Evolutionary conservation across 1,140 invertebrate species (phyloP).

Genomic region (Matsumurasca onukii): DNA sequence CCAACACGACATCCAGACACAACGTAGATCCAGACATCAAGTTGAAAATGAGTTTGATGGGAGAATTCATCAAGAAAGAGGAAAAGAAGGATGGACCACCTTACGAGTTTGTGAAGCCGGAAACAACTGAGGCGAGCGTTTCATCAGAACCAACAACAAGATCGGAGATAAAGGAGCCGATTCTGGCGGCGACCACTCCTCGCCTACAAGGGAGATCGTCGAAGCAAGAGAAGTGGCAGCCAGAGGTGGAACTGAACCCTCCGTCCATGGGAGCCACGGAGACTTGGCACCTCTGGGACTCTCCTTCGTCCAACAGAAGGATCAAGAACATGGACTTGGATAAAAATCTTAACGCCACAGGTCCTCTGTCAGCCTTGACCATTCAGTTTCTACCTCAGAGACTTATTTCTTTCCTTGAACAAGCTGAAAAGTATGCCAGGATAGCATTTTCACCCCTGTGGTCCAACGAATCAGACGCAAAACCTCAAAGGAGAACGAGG

Average conservation of each 20-base stretch:
- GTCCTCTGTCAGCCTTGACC: conserved; percentile 47
- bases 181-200: conserved; percentile 22
- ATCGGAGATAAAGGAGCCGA: conserved; percentile 36
- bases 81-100: conserved; percentile 21
- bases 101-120: conserved; percentile 28
- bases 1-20: conserved; percentile 17
- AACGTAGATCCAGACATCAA: conserved; percentile 16
- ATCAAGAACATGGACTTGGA: conserved; percentile 31
- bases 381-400: conserved; percentile 77
- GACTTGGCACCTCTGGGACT: conserved; percentile 40
- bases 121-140: neutral
- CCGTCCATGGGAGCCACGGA: conserved; percentile 38
- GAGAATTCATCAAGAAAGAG: conserved; percentile 19
- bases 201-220: neutral
- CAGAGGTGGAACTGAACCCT: conserved; percentile 34
- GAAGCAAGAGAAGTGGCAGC: conserved; percentile 24
- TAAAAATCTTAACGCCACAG: conserved; percentile 22
- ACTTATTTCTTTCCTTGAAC: conserved; percentile 71
- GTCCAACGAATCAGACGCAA: conserved; percentile 22
- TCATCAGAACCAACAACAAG: conserved; percentile 25
- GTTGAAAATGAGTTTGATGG: conserved; percentile 12
- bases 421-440: conserved; percentile 73
- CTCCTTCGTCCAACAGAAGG: conserved; percentile 4
- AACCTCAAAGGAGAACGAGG: conserved; percentile 31
- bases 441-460: conserved; percentile 42